Conservation (phyloP, 2,888 invertebrate species). For the Pomacea canaliculata region DNA sequence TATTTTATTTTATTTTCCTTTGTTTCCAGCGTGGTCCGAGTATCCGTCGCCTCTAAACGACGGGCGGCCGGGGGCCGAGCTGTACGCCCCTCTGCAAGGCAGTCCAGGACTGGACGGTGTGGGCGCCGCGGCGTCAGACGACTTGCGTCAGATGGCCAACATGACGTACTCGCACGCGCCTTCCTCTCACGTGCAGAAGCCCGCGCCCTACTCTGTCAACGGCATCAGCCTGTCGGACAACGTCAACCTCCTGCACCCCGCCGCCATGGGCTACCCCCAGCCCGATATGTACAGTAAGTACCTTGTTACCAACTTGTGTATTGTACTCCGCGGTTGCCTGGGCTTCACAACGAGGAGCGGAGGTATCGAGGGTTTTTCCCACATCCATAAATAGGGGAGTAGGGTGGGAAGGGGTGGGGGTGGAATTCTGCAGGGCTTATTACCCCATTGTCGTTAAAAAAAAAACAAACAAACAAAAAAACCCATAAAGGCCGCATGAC, state of each 20-base stretch:
- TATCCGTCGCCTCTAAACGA: conserved; percentile 23
- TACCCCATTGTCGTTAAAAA: background rate
- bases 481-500: too few relatives aligned
- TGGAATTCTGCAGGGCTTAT: too few relatives aligned
- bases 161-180: conserved; percentile 55
- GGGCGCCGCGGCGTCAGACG: conserved; percentile 25
- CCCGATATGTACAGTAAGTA: conserved; percentile 26
- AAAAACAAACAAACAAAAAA: too few relatives aligned
- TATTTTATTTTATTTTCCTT: too few relatives aligned
- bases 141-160: conserved; percentile 38
- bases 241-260: conserved; percentile 76
- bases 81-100: conserved; percentile 23
- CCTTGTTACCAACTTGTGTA: background rate
- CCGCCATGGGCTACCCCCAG: conserved; percentile 71
- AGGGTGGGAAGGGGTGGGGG: background rate
- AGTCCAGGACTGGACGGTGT: conserved; percentile 24
- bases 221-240: conserved; percentile 59
- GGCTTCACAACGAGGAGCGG: background rate
- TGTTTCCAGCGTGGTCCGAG: conserved; percentile 30
- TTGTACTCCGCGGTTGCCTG: background rate
- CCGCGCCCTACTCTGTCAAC: conserved; percentile 65
- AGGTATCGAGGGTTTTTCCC: background rate
- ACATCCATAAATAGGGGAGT: background rate
- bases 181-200: conserved; percentile 44
- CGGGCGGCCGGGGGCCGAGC: conserved; percentile 21